Evolutionary conservation across 2,888 invertebrate genomes (phyloP), one percentile per base, ranked within the genome.

Genomic region (Eupithecia subfuscata): DNA sequence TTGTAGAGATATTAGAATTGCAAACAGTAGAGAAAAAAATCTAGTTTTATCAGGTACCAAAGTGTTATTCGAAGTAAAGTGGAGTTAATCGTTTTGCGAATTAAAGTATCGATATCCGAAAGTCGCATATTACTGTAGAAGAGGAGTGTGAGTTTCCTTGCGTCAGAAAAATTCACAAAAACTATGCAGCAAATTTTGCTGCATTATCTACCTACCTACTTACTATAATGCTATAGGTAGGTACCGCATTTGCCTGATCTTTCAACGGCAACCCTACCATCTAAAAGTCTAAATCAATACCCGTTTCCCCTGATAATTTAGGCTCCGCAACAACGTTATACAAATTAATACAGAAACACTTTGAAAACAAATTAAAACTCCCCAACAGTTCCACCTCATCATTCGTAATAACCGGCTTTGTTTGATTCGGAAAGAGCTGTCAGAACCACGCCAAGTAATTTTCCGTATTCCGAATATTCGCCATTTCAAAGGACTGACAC

Each of bases 361-460:
- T 75, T 52, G 22, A 64, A 80, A 78, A 72, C 73, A 76, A 79
- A 78, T 78, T 78, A 75, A 81, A 81, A 52, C 73, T 76, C 71
- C 40, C 45, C 71, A 77, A 77, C 48, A 63, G 74, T 71, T 71
- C 75, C 70, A 75, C 69, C 63, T 56, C 75, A 75, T 81, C 81
- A 73, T 74, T 75, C 69, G 76, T 78, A 78, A 79, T 76, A 79
- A 76, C 78, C 71, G 52, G 78, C 77, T 79, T 80, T 79, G 76
- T 82, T 81, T 80, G 81, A 81, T 80, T 76, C 75, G n/a, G 67
- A 34, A 79, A 80, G 70, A 43, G 76, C 83, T 87, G 88, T 87
- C 87, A 85, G 77, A 77, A 76, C 72, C 88, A 87, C 78, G 18
- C 78, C 52, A 84, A 75, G 80, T 82, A 85, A 87, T 87, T 88